Percentiles rank a stretch among this genome's conserved stretches.
These are phyloP conservation scores for Nixonia krombeini DNA, from an alignment of 1,140 invertebrate genomes.

Conservation along the genomic window DNA sequence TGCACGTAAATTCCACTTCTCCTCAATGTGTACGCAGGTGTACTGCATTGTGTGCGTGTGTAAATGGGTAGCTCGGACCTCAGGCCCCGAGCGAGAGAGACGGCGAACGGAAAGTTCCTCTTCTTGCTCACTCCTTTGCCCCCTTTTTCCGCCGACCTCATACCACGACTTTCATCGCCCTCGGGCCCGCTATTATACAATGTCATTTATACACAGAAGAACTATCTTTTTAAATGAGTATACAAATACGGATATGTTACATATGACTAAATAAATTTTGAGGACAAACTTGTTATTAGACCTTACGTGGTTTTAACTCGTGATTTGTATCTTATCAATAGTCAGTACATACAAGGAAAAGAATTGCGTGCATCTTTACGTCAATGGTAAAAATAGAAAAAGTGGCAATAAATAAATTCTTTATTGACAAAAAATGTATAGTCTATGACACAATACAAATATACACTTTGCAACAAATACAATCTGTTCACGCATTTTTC, in stretches of 20 bases:
- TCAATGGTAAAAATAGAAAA: too few species aligned
- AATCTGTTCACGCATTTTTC: too few species aligned
- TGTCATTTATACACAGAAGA: slow-evolving; percentile 47
- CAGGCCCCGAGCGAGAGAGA: neutral
- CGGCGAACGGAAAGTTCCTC: neutral
- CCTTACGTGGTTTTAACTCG: too few species aligned
- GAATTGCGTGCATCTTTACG: too few species aligned
- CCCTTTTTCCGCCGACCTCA: slow-evolving; percentile 36
- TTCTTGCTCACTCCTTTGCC: slow-evolving; percentile 32
- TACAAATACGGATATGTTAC: neutral
- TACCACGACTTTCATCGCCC: slow-evolving; percentile 49
- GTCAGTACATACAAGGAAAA: too few species aligned
- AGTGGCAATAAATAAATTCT: neutral
- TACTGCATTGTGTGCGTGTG: slow-evolving; percentile 21
- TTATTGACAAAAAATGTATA: neutral
- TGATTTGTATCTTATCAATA: too few species aligned
- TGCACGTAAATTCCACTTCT: slow-evolving; percentile 45
- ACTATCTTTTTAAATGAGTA: slow-evolving; percentile 29
- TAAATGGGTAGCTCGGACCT: neutral
- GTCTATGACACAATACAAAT: neutral
- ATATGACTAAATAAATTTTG: slow-evolving; percentile 4
- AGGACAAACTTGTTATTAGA: too few species aligned
- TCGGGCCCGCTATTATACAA: slow-evolving; percentile 48
- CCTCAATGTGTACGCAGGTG: slow-evolving; percentile 35
- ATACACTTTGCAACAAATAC: too few species aligned